Percentiles rank a stretch among this genome's conserved stretches.
These are phyloP conservation scores for Siderastrea siderea DNA, from an alignment of 92 coral and sea anemone genomes.

Conservation along the genomic window DNA sequence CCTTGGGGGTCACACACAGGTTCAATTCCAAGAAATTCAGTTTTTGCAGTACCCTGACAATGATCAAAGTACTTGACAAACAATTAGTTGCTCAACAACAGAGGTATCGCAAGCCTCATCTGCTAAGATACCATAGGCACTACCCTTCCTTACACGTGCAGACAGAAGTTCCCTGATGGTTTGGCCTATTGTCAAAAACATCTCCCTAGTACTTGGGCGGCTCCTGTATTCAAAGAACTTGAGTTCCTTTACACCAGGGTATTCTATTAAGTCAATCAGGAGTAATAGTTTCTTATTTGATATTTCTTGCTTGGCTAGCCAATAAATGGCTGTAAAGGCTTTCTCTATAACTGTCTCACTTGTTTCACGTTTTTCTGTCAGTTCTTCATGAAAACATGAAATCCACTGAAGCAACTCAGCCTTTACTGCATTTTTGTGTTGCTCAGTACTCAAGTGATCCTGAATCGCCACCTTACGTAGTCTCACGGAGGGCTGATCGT, in stretches of 20 bases:
- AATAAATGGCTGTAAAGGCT: constrained; percentile 27
- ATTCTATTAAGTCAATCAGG: constrained; percentile 12
- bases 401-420: constrained; percentile 12
- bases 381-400: constrained; percentile 9
- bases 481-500: not conserved
- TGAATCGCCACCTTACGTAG: not conserved
- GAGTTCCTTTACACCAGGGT: constrained; percentile 4
- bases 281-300: constrained; percentile 37
- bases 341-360: constrained; percentile 13
- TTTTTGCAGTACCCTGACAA: constrained; percentile 12
- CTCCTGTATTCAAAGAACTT: constrained; percentile 8
- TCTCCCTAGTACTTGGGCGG: not conserved
- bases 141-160: not conserved
- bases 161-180: not conserved
- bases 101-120: constrained; percentile 23
- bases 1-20: constrained; percentile 29
- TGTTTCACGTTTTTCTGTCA: constrained; percentile 11
- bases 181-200: constrained; percentile 3
- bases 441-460: not conserved
- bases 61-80: constrained; percentile 33
- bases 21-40: constrained; percentile 24
- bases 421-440: constrained; percentile 9
- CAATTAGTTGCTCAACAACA: constrained; percentile 36
- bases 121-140: not conserved
- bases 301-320: constrained; percentile 40